Conservation (phyloP, 2,888 invertebrate genomes). For the Eupithecia insigniata region DNA sequence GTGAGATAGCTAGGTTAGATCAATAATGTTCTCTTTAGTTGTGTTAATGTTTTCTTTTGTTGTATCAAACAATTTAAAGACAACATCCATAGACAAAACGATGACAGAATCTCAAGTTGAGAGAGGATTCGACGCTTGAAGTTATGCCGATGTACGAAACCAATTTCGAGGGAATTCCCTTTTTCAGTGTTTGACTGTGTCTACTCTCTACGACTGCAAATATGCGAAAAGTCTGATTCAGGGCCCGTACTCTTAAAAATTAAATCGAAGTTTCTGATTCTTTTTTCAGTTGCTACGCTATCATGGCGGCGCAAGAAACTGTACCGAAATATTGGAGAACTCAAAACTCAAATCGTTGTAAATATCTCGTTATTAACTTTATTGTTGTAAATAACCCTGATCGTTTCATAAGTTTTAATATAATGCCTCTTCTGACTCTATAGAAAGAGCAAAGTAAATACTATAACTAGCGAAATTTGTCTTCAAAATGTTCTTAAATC, state of each 20-base stretch:
- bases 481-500: not conserved
- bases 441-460: not conserved
- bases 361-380: too few relatives aligned
- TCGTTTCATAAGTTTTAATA: too few relatives aligned
- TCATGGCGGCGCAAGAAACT: too few relatives aligned
- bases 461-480: not conserved
- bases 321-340: too few relatives aligned
- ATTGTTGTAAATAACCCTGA: too few relatives aligned
- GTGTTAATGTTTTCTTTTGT: not conserved
- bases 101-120: too few relatives aligned
- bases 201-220: not conserved
- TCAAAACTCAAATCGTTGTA: too few relatives aligned
- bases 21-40: not conserved
- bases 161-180: not conserved
- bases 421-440: not conserved
- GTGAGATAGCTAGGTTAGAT: not conserved
- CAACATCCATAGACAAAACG: too few relatives aligned
- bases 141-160: not conserved
- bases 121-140: not conserved
- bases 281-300: too few relatives aligned
- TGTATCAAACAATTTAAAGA: not conserved
- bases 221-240: not conserved
- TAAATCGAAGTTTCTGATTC: too few relatives aligned
- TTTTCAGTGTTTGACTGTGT: not conserved
- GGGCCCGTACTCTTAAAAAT: too few relatives aligned